Conservation (phyloP, 2,888 invertebrate species). For the Eupeodes latifasciatus region DNA sequence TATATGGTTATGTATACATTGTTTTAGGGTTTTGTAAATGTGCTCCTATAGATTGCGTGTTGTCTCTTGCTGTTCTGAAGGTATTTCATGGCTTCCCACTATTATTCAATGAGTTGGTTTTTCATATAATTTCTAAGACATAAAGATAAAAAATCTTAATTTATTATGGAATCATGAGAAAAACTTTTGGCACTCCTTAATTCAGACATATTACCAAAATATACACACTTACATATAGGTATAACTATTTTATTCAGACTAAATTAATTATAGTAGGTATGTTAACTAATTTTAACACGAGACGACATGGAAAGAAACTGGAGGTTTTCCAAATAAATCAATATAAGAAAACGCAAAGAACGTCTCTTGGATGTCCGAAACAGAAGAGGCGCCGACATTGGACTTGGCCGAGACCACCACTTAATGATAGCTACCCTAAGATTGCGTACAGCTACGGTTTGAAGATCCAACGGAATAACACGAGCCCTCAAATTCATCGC, state of each 20-base stretch:
- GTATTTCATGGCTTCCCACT: slow-evolving; percentile 8
- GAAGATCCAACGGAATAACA: too few relatives aligned
- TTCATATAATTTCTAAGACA: too few relatives aligned
- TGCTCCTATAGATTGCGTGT: not conserved
- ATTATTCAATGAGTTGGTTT: slow-evolving; percentile 16
- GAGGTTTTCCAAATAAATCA: not conserved
- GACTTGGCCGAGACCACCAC: too few relatives aligned
- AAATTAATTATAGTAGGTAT: not conserved
- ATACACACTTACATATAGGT: not conserved
- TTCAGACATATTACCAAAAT: too few relatives aligned
- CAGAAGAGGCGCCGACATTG: too few relatives aligned
- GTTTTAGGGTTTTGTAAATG: not conserved
- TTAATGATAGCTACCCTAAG: too few relatives aligned
- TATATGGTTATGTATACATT: not conserved
- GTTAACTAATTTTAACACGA: not conserved
- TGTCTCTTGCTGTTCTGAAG: not conserved
- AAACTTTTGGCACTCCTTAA: slow-evolving; percentile 7
- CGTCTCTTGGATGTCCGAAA: too few relatives aligned
- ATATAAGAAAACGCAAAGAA: not conserved
- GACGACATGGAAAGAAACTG: too few relatives aligned
- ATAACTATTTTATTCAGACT: not conserved
- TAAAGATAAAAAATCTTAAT: slow-evolving; percentile 1
- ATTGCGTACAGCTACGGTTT: too few relatives aligned
- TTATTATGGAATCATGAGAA: not conserved
- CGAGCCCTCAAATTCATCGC: too few relatives aligned